Base-by-base conservation (phyloP, 2,797 vertebrate genomes). In the Todus mexicanus region DNA sequence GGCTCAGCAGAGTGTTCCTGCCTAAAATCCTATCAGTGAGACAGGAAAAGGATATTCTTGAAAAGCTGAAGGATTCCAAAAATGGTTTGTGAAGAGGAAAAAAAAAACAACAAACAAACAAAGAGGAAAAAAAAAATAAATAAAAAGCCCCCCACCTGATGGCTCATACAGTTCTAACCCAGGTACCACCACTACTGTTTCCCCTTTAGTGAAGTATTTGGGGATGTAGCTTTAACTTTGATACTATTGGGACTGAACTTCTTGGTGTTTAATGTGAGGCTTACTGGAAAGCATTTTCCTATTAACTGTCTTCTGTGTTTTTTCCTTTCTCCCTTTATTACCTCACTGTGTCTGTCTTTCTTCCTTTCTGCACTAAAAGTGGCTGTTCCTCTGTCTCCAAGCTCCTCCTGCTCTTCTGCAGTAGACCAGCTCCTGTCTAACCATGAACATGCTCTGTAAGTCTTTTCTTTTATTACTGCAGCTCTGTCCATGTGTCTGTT, bases 331-430 rank as follows among this genome's bases (percentile, higher is more conserved):
- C 82, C 72, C 81, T 73, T 87, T 74, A 75, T 68, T 83, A 77
- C 87, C 93, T 91, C 85, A 93, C 93, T 95, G 77, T 93, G 91
- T 97, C 92, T 90, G 84, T 96, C 92, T 96, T 92, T 97, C 92
- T 84, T 95, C 63, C 93, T 65, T 83, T 85, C 92, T 87, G 71
- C 92, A 93, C 94, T 96, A 94, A 97, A 98, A 99, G 98, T 96
- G 98, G 98, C 98, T 99, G 98, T 97, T 98, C 98, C 97, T 98
- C 98, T 98, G 97, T 98, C 98, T 99, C 98, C 98, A 99, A 99
- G 97, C 98, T 99, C 96, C 97, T 99, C 96, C 98, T 99, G 98
- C 98, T 98, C 98, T 98, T 99, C 98, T 99, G 99, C 98, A 98
- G 98, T 97, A 98, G 98, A 97, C 98, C 99, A 95, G 98, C 98